Evolutionary conservation across 2,797 vertebrate species (phyloP), one percentile per base, ranked within the genome.

Genomic region (Cheracebus regulus): DNA sequence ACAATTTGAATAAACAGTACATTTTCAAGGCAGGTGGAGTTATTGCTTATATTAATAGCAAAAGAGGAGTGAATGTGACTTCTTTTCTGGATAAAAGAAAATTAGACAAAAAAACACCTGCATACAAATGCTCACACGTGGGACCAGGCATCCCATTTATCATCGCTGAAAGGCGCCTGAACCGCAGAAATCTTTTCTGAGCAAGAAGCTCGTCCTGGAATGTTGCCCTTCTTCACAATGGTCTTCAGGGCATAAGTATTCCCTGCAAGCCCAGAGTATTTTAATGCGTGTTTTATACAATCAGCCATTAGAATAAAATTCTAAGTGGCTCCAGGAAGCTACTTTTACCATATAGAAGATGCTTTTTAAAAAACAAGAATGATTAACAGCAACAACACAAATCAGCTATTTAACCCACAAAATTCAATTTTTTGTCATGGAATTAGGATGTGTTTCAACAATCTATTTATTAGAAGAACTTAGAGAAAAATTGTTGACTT

Each of bases 231-330:
- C 97, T 98, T 98, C 98, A 98, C 95, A 97, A 98, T 98, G 98
- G 99, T 98, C 99, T 99, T 98, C 97, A 97, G 99, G 99, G 99
- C 97, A 98, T 98, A 97, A 89, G 86, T 95, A 96, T 98, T 98
- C 98, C 98, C 98, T 99, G 46, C 50, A 55, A 98, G 98, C 97
- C 91, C 97, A 80, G 98, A 99, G 98, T 98, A 98, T 98, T 99
- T 99, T 97, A 96, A 97, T 96, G 98, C 98, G 98, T 98, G 98
- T 97, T 99, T 99, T 96, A 97, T 98, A 95, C 98, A 98, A 98
- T 98, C 98, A 97, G 98, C 99, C 99, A 99, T 98, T 96, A 70
- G 97, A 97, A 97, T 92, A 97, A 97, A 97, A 97, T 97, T 98
- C 95, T 97, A 88, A 96, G 85, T 97, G 90, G 96, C 97, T 98